These are phyloP conservation scores for Deilephila porcellus DNA, from an alignment of 2,888 invertebrate species.

Conservation along the genomic window DNA sequence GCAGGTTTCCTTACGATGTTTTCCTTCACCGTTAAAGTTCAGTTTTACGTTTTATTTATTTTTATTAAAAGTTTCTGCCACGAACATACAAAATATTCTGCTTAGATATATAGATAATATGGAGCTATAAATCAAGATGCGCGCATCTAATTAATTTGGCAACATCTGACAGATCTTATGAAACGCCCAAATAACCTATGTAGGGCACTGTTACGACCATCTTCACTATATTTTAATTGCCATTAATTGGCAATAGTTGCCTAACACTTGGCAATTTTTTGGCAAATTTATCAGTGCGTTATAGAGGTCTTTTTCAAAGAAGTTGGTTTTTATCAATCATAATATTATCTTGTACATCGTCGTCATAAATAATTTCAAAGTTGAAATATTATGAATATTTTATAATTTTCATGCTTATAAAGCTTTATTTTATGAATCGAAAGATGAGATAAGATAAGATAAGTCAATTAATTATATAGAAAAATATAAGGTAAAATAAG, in stretches of 20 bases:
- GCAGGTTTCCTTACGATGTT: too few relatives aligned
- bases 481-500: too few relatives aligned
- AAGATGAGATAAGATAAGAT: too few relatives aligned
- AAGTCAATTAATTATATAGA: too few relatives aligned
- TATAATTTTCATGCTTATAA: too few relatives aligned
- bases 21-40: too few relatives aligned
- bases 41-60: background rate
- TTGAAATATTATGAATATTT: too few relatives aligned
- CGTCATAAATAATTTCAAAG: too few relatives aligned
- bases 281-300: background rate
- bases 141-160: constrained; percentile 39
- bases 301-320: background rate
- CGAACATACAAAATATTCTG: constrained; percentile 18
- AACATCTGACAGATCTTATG: constrained; percentile 25
- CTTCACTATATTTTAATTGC: constrained; percentile 25
- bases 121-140: constrained; percentile 40
- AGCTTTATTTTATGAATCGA: too few relatives aligned
- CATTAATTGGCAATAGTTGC: constrained; percentile 16
- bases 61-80: constrained; percentile 3
- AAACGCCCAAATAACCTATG: constrained; percentile 28
- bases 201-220: constrained; percentile 30
- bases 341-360: too few relatives aligned
- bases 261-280: background rate
- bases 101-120: constrained; percentile 31
- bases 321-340: too few relatives aligned